phyloP scores from a whole-genome alignment of 2,113 vertebrate species.

The Pollimyrus isidori region DNA sequence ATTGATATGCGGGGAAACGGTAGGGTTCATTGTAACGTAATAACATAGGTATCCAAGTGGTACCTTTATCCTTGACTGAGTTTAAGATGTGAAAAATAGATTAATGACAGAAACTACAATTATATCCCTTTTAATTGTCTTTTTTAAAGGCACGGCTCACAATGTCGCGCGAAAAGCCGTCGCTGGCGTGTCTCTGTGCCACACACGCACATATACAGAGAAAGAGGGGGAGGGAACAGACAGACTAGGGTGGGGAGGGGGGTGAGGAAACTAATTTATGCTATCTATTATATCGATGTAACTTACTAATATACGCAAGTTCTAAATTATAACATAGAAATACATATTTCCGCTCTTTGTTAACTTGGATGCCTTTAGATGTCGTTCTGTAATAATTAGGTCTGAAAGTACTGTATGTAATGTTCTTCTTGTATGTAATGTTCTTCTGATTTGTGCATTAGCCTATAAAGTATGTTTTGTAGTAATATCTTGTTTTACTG shows the following conservation, averaged over 20 bases:
- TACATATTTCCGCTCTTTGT: neutral
- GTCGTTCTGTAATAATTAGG: neutral
- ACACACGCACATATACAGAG: neutral
- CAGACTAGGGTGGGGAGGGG: neutral
- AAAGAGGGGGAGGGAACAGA: neutral
- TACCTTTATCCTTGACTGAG: neutral
- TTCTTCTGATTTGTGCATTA: neutral
- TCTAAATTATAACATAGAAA: neutral
- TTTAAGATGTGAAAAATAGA: neutral
- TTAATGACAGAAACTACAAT: neutral
- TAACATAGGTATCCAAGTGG: neutral
- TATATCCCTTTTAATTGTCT: neutral
- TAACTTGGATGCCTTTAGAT: neutral
- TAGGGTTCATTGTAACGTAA: constrained; percentile 17
- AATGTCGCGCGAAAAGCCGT: constrained; percentile 5
- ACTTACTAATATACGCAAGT: neutral
- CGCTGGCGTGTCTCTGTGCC: constrained; percentile 9
- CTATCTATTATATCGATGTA: neutral
- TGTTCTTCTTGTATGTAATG: neutral
- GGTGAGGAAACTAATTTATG: neutral
- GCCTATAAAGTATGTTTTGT: neutral
- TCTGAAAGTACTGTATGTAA: neutral
- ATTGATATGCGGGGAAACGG: constrained; percentile 38
- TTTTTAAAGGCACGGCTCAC: constrained; percentile 1
- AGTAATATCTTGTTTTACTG: neutral